Percentiles rank a stretch among this genome's conserved stretches.
Conservation (phyloP, 1,140 invertebrate genomes). For the Ceratina japonica region DNA sequence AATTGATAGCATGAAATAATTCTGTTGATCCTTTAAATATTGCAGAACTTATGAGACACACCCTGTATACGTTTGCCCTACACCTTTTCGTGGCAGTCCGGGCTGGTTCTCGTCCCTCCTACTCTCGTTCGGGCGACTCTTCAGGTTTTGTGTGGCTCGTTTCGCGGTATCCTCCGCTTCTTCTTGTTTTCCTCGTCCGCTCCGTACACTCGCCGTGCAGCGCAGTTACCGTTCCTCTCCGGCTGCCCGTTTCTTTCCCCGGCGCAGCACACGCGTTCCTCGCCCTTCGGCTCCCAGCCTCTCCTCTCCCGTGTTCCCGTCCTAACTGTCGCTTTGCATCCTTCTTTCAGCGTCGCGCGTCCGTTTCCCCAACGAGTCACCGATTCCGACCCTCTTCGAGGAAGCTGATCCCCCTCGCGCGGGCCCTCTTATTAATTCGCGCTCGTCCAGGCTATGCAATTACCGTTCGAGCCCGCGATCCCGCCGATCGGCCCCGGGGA, state of each 20-base stretch:
- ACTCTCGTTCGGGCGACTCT: constrained; percentile 46
- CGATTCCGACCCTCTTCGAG: constrained; percentile 4
- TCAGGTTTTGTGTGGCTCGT: constrained; percentile 58
- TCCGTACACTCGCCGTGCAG: not conserved
- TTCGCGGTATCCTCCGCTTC: constrained; percentile 46
- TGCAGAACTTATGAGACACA: constrained; percentile 14
- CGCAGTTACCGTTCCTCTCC: constrained; percentile 33
- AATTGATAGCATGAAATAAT: too few species aligned
- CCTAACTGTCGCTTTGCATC: constrained; percentile 46
- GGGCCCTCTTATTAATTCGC: constrained; percentile 26
- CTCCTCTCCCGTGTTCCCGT: constrained; percentile 45
- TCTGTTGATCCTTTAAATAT: too few species aligned
- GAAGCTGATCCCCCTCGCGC: not conserved
- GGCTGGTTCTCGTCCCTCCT: constrained; percentile 54
- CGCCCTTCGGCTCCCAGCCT: constrained; percentile 5
- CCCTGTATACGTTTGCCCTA: constrained; percentile 47
- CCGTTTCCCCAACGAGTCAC: constrained; percentile 18
- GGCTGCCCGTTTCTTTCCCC: constrained; percentile 26
- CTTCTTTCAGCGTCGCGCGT: constrained; percentile 33
- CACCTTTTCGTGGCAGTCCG: constrained; percentile 57
- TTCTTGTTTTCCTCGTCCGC: constrained; percentile 53
- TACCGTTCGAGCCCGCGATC: not conserved
- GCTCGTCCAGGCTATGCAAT: not conserved
- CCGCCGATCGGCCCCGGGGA: not conserved
- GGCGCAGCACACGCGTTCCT: not conserved